phyloP scores from a whole-genome alignment of 2,113 vertebrate species.

The Dromas ardeola region DNA sequence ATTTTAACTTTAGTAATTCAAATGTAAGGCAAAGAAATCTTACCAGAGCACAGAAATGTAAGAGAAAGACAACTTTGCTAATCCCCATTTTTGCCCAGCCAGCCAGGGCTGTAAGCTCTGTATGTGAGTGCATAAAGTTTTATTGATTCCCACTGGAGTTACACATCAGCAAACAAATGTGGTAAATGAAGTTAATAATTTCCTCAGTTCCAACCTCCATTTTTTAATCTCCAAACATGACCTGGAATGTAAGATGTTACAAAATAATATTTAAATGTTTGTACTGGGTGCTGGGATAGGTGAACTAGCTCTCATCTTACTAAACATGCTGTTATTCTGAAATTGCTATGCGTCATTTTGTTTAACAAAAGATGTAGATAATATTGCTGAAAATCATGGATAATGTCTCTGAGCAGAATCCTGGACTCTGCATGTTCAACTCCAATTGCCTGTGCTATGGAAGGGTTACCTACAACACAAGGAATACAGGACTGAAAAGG shows the following conservation, averaged over 20 bases:
- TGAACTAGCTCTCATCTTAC: background rate
- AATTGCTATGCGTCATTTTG: background rate
- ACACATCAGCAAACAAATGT: slow-evolving; percentile 12
- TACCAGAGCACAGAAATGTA: slow-evolving; percentile 45
- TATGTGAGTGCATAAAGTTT: background rate
- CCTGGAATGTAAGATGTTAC: slow-evolving; percentile 46
- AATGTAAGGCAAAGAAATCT: background rate
- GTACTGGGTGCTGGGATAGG: background rate
- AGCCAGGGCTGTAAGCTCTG: background rate
- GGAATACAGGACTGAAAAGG: background rate
- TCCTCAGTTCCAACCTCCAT: background rate
- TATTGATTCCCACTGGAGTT: slow-evolving; percentile 44
- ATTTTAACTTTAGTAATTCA: background rate
- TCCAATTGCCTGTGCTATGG: background rate
- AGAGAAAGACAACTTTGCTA: slow-evolving; percentile 21
- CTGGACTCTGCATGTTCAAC: background rate
- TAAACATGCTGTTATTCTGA: background rate
- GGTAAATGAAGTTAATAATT: slow-evolving; percentile 73
- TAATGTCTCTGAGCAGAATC: background rate
- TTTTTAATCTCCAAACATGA: slow-evolving; percentile 57
- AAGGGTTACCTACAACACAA: background rate
- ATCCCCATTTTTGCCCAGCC: slow-evolving; percentile 11
- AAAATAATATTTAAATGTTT: slow-evolving; percentile 39
- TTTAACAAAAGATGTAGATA: background rate
- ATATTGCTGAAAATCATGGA: background rate